Evolutionary conservation across 2,888 invertebrate genomes (phyloP), one percentile per base, ranked within the genome.

Genomic region (Bimastos eiseni): DNA sequence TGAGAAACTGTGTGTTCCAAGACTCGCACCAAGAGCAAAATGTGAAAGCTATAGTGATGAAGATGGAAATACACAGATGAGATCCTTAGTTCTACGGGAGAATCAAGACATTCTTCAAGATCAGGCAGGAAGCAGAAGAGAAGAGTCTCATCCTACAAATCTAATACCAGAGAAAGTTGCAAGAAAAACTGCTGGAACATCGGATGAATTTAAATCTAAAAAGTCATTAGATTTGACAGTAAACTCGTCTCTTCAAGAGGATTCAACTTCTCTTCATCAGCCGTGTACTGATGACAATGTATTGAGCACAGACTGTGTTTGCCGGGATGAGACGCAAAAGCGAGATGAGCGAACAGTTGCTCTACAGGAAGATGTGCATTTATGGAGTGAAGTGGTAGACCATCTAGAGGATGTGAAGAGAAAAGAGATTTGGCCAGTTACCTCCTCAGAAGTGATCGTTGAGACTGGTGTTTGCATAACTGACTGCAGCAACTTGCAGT

Each of bases 21-120:
- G 70, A 70, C 30, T 70, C n/a, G 70, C 70, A 70, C 70, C 70
- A 70, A 70, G 70, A 70, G 70, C 70, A n/a, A n/a, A 70, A n/a
- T 8, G 70, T 70, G 70, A 70, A 70, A 70, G 70, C 70, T 70
- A n/a, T n/a, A 70, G 70, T 11, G 70, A 70, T 70, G 70, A 70
- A 70, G 70, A n/a, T 70, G n/a, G 30, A n/a, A n/a, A n/a, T 70
- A n/a, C 11, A 17, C 70, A 0, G 13, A n/a, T 30, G 13, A 70
- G 70, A 70, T n/a, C 70, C 70, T 70, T n/a, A 17, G 11, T 70
- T 70, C 11, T n/a, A 1, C 4, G n/a, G n/a, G 70, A n/a, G 70
- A 70, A n/a, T n/a, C n/a, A 13, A 70, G 70, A 70, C 70, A 70
- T 70, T 70, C 70, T 70, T n/a, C 30, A 70, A n/a, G 70, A n/a